These are phyloP conservation scores for Sthenelais limicola DNA, from an alignment of 2,888 invertebrate genomes.

Conservation along the genomic window DNA sequence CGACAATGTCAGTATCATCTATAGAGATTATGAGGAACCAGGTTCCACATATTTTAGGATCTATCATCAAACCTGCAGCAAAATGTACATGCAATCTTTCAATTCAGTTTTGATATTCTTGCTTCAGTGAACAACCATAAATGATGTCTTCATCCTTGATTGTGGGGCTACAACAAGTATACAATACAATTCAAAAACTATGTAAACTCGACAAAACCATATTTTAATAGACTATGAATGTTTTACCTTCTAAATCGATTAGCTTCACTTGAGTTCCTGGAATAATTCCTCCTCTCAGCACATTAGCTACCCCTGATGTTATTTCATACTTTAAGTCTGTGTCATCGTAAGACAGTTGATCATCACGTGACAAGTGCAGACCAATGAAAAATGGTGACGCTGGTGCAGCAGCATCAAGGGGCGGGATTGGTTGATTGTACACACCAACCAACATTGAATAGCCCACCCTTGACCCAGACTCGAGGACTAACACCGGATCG, in stretches of 20 bases:
- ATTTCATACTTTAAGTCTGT: constrained; percentile 10
- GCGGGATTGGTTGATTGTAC: neutral
- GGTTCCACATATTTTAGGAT: neutral
- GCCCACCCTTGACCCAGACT: neutral
- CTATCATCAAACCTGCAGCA: constrained; percentile 9
- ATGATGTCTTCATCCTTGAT: no score
- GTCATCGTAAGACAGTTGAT: neutral
- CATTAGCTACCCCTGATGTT: neutral
- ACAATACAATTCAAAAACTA: no score
- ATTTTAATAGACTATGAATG: no score
- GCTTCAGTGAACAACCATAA: no score
- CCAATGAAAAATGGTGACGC: neutral
- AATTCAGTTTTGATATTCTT: no score
- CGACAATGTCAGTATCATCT: neutral
- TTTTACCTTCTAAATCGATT: neutral
- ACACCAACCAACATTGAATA: neutral
- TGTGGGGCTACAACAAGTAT: no score
- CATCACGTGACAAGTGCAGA: neutral
- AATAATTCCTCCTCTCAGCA: neutral
- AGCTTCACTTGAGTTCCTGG: neutral
- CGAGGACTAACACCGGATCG: no score
- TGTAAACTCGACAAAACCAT: no score
- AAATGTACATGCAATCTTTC: no score
- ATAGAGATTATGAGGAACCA: neutral
- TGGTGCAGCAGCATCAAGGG: constrained; percentile 10